These are phyloP conservation scores for Myrmophylax atrothorax DNA, from an alignment of 2,113 vertebrate genomes.

Conservation along the genomic window DNA sequence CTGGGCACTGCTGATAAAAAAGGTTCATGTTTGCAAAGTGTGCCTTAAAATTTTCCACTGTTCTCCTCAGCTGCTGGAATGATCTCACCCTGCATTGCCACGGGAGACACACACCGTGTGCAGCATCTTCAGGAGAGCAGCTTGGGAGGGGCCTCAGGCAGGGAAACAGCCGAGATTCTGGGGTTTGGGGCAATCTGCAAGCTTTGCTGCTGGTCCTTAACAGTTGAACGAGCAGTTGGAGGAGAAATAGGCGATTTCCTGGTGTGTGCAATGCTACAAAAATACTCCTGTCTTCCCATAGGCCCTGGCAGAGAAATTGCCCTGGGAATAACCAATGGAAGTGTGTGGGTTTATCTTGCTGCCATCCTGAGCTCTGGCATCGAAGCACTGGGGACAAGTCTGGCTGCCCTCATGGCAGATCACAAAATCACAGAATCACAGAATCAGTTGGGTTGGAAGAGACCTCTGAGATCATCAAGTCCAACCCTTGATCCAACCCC, in stretches of 20 bases:
- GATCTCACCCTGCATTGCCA: background rate
- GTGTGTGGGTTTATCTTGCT: background rate
- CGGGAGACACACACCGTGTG: background rate
- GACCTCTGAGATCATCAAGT: too few species aligned
- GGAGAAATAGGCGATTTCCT: background rate
- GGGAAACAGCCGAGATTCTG: background rate
- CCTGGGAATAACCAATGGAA: background rate
- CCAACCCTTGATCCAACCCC: too few species aligned
- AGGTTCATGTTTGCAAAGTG: background rate
- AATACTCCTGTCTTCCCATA: background rate
- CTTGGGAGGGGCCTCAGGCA: background rate
- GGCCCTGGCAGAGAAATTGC: background rate
- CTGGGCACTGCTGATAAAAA: background rate
- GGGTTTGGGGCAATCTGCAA: conserved; percentile 4
- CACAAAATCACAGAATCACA: too few species aligned
- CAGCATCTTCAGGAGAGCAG: background rate
- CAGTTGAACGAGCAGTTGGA: background rate
- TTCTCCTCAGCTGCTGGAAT: background rate
- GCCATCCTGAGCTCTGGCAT: background rate
- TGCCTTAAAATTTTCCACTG: background rate
- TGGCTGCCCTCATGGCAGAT: background rate
- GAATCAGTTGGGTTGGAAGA: too few species aligned
- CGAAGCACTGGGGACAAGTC: background rate
- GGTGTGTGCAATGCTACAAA: background rate
- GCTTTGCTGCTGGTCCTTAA: background rate